Base-by-base conservation (phyloP, 1,140 invertebrate species). In the Drosophila willistoni region DNA sequence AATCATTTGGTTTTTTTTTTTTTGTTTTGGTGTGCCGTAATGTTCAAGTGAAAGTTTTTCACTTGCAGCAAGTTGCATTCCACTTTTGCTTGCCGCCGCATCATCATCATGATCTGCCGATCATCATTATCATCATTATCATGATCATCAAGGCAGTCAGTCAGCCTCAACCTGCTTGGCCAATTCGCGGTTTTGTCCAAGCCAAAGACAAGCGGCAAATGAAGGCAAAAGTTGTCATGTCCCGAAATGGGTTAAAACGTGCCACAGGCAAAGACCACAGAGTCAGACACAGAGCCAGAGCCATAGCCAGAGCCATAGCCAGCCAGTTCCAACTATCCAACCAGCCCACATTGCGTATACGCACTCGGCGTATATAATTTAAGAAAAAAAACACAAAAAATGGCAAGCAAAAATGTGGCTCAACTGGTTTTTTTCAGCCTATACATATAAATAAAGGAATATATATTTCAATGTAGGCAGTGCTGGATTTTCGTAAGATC, bases 171-270 rank as follows among this genome's bases (percentile, higher is more conserved):
- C 73, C 74, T 62, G 66, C 69, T 74, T 51, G 77, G 60, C 68
- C 54, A 71, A 67, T 75, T 68, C 79, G 57, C 62, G 78, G 73
- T 84, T 81, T 69, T 69, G 73, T 51, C 17, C 66, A 65, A 65
- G 68, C 72, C 64, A 79, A 77, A 29, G 6, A 29, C 29, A 29
- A 77, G 68, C 47, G 19, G 70, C 70, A 69, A 73, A 73, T 68
- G 68, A 80, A 74, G 79, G 82, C 82, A 86, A 86, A 87, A 87
- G 83, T 86, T 87, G 83, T 87, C 76, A 77, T 86, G 83, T 68
- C 83, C 76, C 83, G 36, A 86, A 86, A 86, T 86, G 83, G 83
- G 83, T 80, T 87, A 86, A 86, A 59, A 86, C 83, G 83, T 83
- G 83, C 79, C 73, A 82, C 81, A 74, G 70, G 73, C 67, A 42